Evolutionary conservation across 2,888 invertebrate genomes (phyloP).

Genomic region (Calliphora vomitoria): DNA sequence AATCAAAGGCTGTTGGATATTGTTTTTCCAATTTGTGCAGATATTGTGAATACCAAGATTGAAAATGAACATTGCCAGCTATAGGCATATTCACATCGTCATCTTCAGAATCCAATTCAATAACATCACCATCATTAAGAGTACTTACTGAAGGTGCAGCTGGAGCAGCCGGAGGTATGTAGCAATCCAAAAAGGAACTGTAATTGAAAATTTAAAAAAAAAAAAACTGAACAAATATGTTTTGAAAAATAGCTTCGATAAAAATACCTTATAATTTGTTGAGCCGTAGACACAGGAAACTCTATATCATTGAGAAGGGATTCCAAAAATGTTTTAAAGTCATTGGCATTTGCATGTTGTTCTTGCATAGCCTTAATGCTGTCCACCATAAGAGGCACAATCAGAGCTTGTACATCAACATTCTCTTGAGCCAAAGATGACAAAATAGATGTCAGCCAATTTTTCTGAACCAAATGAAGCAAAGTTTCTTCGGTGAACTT

Average conservation of each 20-base stretch:
- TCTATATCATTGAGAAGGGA: conserved; percentile 87
- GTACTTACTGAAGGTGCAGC: background rate
- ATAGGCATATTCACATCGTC: conserved; percentile 73
- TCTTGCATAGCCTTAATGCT: conserved; percentile 86
- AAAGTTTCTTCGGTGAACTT: conserved; percentile 86
- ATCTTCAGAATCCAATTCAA: conserved; percentile 82
- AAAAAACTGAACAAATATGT: background rate
- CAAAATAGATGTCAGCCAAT: conserved; percentile 85
- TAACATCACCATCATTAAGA: conserved; percentile 80
- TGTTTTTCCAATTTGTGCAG: conserved; percentile 88
- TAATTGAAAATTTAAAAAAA: background rate
- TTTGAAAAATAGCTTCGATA: background rate
- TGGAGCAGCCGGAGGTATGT: conserved; percentile 74
- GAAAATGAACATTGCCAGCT: conserved; percentile 51
- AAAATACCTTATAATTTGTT: conserved; percentile 86
- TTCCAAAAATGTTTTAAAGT: conserved; percentile 86
- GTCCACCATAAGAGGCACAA: conserved; percentile 86
- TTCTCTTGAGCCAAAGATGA: conserved; percentile 86
- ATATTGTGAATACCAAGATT: conserved; percentile 86
- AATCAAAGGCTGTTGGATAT: conserved; percentile 90
- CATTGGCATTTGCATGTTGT: conserved; percentile 85
- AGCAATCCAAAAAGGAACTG: conserved; percentile 85
- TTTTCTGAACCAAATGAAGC: conserved; percentile 84
- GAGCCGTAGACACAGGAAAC: conserved; percentile 86
- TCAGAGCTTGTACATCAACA: conserved; percentile 86